phyloP scores from a whole-genome alignment of 2,888 invertebrate species.

The Sepioteuthis lessoniana region DNA sequence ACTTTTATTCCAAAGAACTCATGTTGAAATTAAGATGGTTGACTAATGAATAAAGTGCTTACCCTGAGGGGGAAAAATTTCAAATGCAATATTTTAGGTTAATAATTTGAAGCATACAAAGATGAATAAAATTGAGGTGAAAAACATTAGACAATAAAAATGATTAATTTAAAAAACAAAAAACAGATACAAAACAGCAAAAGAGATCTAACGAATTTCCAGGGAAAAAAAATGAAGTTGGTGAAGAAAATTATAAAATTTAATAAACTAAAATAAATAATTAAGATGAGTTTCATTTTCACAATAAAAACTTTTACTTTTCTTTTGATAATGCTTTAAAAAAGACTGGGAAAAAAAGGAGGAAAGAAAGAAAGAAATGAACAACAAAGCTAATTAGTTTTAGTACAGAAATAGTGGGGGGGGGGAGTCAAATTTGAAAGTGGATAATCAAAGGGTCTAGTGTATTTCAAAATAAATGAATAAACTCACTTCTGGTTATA shows the following conservation, averaged over 20 bases:
- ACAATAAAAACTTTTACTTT: neutral
- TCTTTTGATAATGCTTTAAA: neutral
- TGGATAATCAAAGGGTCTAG: neutral
- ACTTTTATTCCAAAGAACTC: neutral
- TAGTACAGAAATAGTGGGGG: neutral
- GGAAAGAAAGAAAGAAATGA: neutral
- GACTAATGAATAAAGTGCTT: neutral
- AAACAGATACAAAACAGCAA: neutral
- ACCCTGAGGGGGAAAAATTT: neutral
- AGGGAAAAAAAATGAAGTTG: neutral
- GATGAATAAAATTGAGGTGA: neutral
- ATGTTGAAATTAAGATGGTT: neutral
- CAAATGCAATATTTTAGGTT: slow-evolving; percentile 20
- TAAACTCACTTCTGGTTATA: neutral
- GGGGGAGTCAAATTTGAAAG: no score
- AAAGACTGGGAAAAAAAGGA: neutral
- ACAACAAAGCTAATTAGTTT: neutral
- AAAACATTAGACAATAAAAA: neutral
- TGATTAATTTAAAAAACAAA: neutral
- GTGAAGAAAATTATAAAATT: neutral
- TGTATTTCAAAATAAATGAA: slow-evolving; percentile 11
- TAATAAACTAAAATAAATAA: slow-evolving; percentile 25
- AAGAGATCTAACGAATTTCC: neutral
- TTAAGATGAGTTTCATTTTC: neutral
- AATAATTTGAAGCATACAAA: neutral